Base-by-base conservation (phyloP, 2,113 vertebrate species). In the Paraplagusia blochii region DNA sequence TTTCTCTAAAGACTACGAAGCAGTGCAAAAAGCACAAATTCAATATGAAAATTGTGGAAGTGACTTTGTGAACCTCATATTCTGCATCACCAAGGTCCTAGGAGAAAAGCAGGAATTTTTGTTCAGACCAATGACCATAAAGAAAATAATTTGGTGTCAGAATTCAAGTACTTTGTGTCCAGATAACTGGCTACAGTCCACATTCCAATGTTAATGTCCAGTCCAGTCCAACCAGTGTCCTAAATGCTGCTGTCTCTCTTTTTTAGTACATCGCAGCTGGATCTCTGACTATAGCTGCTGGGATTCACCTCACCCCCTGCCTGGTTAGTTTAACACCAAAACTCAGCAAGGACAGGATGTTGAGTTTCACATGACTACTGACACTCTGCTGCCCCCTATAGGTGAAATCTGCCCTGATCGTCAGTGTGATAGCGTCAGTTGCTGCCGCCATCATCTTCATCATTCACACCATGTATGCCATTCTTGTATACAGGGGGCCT, bases 241-340 rank as follows among this genome's bases (percentile, higher is more conserved):
- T 40, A 11, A 16, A 33, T n/a, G 6, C 9, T 7, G 13, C 11
- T n/a, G 5, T 9, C 34, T 43, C 13, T 54, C 17, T 43, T 18
- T 54, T 54, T 13, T 38, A 54, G 52, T 54, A 42, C 39, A 54
- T 54, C 52, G 4, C 14, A 22, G 38, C 52, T 29, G 52, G 52
- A 54, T 10, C 18, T n/a, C 38, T 54, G 8, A 43, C 52, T 29
- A 18, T 54, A 14, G 17, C 52, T 43, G 39, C 52, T 29, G 38
- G 38, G 18, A 54, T 2, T 15, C 2, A 0, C 9, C 36, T 40
- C 11, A 53, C 1, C 36, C 11, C 12, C 38, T 3, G 11, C 10
- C 17, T 40, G 51, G 51, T 53, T 9, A n/a, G 51, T 53, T 6
- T 40, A 1, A 40, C 11, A 8, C 46, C 19, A 14, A 2, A 13